Evolutionary conservation across 2,888 invertebrate genomes (phyloP), one percentile per base, ranked within the genome.

Genomic region (Octodonta nipae): DNA sequence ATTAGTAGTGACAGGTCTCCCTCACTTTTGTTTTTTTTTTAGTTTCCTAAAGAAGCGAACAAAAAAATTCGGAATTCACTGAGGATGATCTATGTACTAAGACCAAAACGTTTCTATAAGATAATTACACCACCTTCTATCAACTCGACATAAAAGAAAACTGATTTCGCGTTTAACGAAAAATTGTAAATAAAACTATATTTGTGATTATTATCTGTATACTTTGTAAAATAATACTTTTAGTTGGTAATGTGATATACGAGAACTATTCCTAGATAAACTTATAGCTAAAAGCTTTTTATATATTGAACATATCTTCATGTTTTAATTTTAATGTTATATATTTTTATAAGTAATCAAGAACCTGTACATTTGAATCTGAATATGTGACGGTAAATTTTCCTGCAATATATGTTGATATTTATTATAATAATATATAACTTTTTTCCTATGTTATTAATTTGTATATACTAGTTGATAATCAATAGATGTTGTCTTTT

Each of bases 201-300:
- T 22, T 22, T 22, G 22, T 22, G 22, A 22, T 22, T 22, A 11
- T n/a, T n/a, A 22, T 10, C 22, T 22, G 22, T 22, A 22, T 22
- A 22, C n/a, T n/a, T 22, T 22, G 22, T 22, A 22, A 22, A 22
- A 11, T 10, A 10, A 22, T 10, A 20, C 2, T 10, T 22, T 22
- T 11, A 22, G 22, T 22, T 22, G 11, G 22, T 22, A 22, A 10
- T 22, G 22, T 22, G 22, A 22, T 22, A 22, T 22, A 22, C 22
- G 10, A 11, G 3, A 22, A 22, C 22, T 10, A 22, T 10, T 3
- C 11, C 11, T 11, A 22, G 22, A 22, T n/a, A 10, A 22, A 22
- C 11, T 11, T n/a, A 10, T 22, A 22, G 22, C 22, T 22, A 11
- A n/a, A 22, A 22, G 22, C 22, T 22, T 22, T 22, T 22, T 22